Evolutionary conservation across 2,888 invertebrate species (phyloP).

Genomic region (Craniophora ligustri): DNA sequence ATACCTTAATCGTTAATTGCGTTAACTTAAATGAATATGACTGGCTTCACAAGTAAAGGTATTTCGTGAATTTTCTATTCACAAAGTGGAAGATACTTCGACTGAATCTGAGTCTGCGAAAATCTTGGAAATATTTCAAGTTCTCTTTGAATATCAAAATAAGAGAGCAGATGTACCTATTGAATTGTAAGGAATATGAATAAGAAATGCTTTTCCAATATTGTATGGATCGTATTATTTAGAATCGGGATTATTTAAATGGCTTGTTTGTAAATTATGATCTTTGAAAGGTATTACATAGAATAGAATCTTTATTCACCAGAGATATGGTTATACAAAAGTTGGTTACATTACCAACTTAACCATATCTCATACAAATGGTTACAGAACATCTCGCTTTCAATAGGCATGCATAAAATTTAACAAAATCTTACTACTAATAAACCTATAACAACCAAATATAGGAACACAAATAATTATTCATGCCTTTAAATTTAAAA

Average conservation of each 20-base stretch:
- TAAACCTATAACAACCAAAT: too few relatives aligned
- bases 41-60: not conserved
- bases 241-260: conserved; percentile 34
- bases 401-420: too few relatives aligned
- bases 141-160: conserved; percentile 32
- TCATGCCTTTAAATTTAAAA: too few relatives aligned
- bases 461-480: too few relatives aligned
- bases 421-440: too few relatives aligned
- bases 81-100: not conserved
- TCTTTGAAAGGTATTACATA: conserved; percentile 4
- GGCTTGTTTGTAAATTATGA: conserved; percentile 22
- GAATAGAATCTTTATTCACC: too few relatives aligned
- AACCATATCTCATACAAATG: too few relatives aligned
- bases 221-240: conserved; percentile 39
- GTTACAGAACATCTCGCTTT: too few relatives aligned
- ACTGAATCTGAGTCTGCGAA: conserved; percentile 7
- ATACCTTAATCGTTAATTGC: too few relatives aligned
- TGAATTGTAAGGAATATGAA: conserved; percentile 32
- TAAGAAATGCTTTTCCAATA: conserved; percentile 49
- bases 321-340: too few relatives aligned
- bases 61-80: not conserved
- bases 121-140: conserved; percentile 23
- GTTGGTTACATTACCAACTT: too few relatives aligned
- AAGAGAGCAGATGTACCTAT: conserved; percentile 36
- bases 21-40: too few relatives aligned